Evolutionary conservation across 2,888 invertebrate genomes (phyloP).

Genomic region (Dermolepida albohirtum): DNA sequence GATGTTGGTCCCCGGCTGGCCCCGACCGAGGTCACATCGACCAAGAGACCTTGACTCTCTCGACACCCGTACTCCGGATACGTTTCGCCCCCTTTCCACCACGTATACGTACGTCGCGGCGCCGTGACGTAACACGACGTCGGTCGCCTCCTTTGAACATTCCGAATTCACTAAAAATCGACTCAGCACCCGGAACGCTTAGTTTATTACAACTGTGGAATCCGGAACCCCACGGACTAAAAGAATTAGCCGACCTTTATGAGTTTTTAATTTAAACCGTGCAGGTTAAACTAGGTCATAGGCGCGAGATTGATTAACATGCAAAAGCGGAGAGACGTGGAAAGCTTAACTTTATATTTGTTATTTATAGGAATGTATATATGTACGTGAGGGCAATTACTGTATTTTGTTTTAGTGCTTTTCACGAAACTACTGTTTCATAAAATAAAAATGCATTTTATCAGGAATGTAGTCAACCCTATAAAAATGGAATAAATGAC

Average conservation of each 20-base stretch:
- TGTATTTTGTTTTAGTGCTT: too few species aligned
- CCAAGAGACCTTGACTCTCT: constrained; percentile 53
- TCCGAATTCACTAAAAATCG: constrained; percentile 7
- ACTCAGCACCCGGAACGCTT: background rate
- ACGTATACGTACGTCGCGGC: constrained; percentile 24
- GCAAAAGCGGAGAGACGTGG: background rate
- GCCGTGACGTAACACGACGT: constrained; percentile 40
- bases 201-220: too few species aligned
- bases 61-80: constrained; percentile 37
- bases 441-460: too few species aligned
- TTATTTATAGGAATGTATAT: too few species aligned
- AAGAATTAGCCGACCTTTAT: constrained; percentile 9
- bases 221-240: background rate
- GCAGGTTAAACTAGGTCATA: constrained; percentile 3
- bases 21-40: constrained; percentile 53
- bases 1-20: constrained; percentile 47
- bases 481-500: too few species aligned
- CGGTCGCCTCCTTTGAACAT: constrained; percentile 10
- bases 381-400: too few species aligned
- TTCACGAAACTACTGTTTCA: too few species aligned
- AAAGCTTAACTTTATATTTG: too few species aligned
- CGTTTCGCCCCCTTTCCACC: background rate
- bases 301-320: background rate
- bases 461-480: too few species aligned
- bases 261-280: background rate